Conservation (phyloP, 2,888 invertebrate species). For the Notocelia uddmanniana region DNA sequence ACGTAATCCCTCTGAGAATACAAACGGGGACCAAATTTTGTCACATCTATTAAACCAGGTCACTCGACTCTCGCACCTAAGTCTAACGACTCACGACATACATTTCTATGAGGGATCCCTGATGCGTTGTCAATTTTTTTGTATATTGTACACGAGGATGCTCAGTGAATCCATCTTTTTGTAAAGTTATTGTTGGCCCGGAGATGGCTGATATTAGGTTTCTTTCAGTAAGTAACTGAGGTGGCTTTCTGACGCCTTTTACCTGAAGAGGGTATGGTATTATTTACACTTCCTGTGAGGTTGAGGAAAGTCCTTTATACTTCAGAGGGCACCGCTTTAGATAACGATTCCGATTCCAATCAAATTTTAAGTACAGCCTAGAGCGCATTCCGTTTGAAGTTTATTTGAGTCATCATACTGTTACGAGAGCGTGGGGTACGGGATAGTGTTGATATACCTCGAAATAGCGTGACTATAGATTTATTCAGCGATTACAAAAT, state of each 20-base stretch:
- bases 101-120: background rate
- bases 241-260: slow-evolving; percentile 33
- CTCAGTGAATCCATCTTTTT: slow-evolving; percentile 47
- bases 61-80: slow-evolving; percentile 2
- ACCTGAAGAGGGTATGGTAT: slow-evolving; percentile 30
- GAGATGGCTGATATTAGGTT: slow-evolving; percentile 44
- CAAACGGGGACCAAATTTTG: slow-evolving; percentile 36
- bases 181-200: slow-evolving; percentile 45
- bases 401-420: too few relatives aligned
- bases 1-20: slow-evolving; percentile 41
- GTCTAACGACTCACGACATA: background rate
- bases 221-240: slow-evolving; percentile 43
- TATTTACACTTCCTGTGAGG: slow-evolving; percentile 39
- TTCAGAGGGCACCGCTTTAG: slow-evolving; percentile 6
- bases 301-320: slow-evolving; percentile 22
- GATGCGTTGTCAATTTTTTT: slow-evolving; percentile 41
- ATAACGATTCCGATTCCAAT: slow-evolving; percentile 1
- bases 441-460: too few relatives aligned
- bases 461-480: too few relatives aligned
- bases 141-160: slow-evolving; percentile 36
- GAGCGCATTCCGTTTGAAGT: background rate
- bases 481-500: too few relatives aligned
- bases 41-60: slow-evolving; percentile 40
- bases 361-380: background rate
- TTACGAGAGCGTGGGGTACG: too few relatives aligned